phyloP scores from a whole-genome alignment of 2,888 invertebrate species.

The Gasteruption jaculator region DNA sequence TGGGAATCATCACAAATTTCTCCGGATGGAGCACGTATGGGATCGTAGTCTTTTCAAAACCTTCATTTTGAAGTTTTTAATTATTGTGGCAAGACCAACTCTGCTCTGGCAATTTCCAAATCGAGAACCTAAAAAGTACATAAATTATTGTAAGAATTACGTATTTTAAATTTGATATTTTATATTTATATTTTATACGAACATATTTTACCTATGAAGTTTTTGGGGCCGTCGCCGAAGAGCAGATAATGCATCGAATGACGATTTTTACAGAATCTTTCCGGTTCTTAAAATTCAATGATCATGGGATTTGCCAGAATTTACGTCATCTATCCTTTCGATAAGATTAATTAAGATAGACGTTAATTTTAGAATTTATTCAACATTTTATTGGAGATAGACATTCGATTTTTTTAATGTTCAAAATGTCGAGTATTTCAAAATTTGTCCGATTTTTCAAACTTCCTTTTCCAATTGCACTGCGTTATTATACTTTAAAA shows the following conservation, averaged over 20 bases:
- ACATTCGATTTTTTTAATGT: too few species aligned
- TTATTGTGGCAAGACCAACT: conserved; percentile 30
- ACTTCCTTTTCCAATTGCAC: too few species aligned
- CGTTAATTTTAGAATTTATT: too few species aligned
- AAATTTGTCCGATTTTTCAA: too few species aligned
- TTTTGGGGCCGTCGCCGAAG: conserved; percentile 28
- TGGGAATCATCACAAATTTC: conserved; percentile 19
- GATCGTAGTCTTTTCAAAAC: conserved; percentile 22
- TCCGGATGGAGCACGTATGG: conserved; percentile 20
- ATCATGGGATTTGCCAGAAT: too few species aligned
- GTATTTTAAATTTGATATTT: neutral
- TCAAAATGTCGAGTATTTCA: too few species aligned
- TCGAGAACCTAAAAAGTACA: conserved; percentile 13
- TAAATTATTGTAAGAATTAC: neutral
- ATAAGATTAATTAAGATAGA: too few species aligned
- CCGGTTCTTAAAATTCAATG: too few species aligned
- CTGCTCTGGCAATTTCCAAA: conserved; percentile 29
- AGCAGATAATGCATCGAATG: conserved; percentile 22
- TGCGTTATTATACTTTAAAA: too few species aligned
- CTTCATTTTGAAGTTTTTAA: conserved; percentile 34
- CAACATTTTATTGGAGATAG: too few species aligned
- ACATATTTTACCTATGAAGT: conserved; percentile 25
- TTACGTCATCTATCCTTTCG: too few species aligned
- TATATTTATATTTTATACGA: neutral
- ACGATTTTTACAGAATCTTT: conserved; percentile 18